Evolutionary conservation across 2,888 invertebrate species (phyloP).

Genomic region (Lithophane leautieri): DNA sequence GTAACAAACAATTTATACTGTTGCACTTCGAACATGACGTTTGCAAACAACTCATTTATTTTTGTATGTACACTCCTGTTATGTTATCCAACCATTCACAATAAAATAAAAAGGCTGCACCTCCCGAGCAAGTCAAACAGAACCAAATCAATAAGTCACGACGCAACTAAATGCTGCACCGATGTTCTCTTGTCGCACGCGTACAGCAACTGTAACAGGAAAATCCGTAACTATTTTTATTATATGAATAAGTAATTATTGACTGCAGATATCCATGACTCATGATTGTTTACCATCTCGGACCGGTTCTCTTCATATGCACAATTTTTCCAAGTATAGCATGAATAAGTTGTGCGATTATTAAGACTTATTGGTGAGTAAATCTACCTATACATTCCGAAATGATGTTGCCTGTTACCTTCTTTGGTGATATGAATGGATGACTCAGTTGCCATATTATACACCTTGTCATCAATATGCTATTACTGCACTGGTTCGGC

Average conservation of each 20-base stretch:
- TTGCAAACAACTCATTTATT: slow-evolving; percentile 44
- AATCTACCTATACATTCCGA: slow-evolving; percentile 71
- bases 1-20: slow-evolving; percentile 67
- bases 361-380: slow-evolving; percentile 73
- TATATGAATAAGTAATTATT: slow-evolving; percentile 71
- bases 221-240: slow-evolving; percentile 72
- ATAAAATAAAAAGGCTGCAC: slow-evolving; percentile 25
- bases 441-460: slow-evolving; percentile 69
- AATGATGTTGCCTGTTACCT: slow-evolving; percentile 73
- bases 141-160: slow-evolving; percentile 59
- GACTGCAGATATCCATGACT: slow-evolving; percentile 75
- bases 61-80: slow-evolving; percentile 47
- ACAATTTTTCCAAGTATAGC: slow-evolving; percentile 81
- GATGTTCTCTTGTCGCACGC: slow-evolving; percentile 30
- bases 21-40: slow-evolving; percentile 65
- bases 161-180: slow-evolving; percentile 44
- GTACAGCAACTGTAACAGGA: slow-evolving; percentile 69
- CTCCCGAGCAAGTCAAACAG: slow-evolving; percentile 22
- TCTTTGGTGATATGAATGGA: slow-evolving; percentile 76
- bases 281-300: slow-evolving; percentile 77
- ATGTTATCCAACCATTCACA: slow-evolving; percentile 35
- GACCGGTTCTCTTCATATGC: slow-evolving; percentile 80
- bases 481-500: slow-evolving; percentile 57
- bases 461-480: slow-evolving; percentile 58
- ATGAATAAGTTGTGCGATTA: slow-evolving; percentile 78